Base-by-base conservation (phyloP, 53 echinoderm and acorn worm species). In the Echinarachnius parma region DNA sequence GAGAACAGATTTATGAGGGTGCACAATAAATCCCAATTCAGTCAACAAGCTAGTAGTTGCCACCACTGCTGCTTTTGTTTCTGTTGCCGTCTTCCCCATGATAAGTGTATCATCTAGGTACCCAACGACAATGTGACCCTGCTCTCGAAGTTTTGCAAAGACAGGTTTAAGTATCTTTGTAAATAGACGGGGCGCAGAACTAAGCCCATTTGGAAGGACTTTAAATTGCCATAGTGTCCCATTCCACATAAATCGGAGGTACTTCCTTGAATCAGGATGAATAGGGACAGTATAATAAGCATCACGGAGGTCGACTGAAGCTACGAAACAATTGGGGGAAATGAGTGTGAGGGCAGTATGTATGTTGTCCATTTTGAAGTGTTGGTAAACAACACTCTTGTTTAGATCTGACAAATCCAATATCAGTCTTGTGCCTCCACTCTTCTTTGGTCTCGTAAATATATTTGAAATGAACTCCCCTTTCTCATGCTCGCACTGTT, bases 271-370 rank as follows among this genome's bases (percentile, higher is more conserved):
- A 39, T 5, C 11, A 11, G 39, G 39, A 39, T 39, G 39, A 11
- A 39, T 10, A 22, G 79, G 90, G 1, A 90, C 62, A 28, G 76
- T 53, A 60, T 82, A 82, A 52, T 90, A 86, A 4, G 90, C 26
- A 58, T 58, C 32, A 5, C 16, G 59, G 22, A 19, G 5, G 10
- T 21, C 23, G 28, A 25, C 30, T 58, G 59, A 58, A 58, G 59
- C 25, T 5, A 58, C 16, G 26, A 16, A 58, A 23, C 4, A 58
- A 58, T 10, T 58, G 3, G 15, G 15, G 2, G 59, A 5, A 16
- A 58, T 16, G 16, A 58, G 32, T 10, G 21, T 37, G 0, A 31
- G 50, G 42, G 86, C 90, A 2, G 80, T 66, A 37, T 78, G 34
- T 27, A 90, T 19, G 59, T 25, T 25, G 2, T 2, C 15, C 59